These are phyloP conservation scores for Hyles vespertilio DNA, from an alignment of 1,140 invertebrate species.

Conservation along the genomic window DNA sequence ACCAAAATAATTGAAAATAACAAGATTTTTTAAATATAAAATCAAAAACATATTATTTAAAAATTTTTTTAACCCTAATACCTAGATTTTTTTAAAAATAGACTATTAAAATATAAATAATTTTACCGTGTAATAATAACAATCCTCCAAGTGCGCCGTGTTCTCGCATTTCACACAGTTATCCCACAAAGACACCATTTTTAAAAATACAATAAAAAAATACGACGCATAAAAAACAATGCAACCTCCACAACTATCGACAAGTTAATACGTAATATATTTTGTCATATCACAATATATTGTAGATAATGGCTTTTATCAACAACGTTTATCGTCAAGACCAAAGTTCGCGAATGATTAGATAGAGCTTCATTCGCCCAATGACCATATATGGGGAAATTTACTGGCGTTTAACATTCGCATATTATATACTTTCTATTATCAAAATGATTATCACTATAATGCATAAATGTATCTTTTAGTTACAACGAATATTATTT, in stretches of 20 bases:
- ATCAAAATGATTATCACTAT: too few species aligned
- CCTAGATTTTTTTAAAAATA: not conserved
- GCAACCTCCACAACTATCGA: not conserved
- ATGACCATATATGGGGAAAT: slow-evolving; percentile 8
- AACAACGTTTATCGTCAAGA: slow-evolving; percentile 14
- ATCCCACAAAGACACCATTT: slow-evolving; percentile 11
- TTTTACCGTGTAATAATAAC: slow-evolving; percentile 4
- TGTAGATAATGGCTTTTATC: slow-evolving; percentile 13
- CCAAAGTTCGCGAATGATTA: slow-evolving; percentile 19
- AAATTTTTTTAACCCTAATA: too few species aligned
- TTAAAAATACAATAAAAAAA: not conserved
- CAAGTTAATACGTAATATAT: slow-evolving; percentile 1
- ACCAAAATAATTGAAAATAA: too few species aligned
- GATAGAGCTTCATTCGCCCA: slow-evolving; percentile 5
- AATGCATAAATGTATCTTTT: too few species aligned
- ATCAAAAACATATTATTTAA: too few species aligned
- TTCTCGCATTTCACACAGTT: slow-evolving; percentile 4
- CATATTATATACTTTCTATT: too few species aligned
- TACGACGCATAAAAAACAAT: not conserved
- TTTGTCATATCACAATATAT: slow-evolving; percentile 10
- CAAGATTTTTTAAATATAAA: too few species aligned
- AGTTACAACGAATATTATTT: too few species aligned
- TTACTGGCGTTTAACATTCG: too few species aligned
- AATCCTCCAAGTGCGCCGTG: not conserved
- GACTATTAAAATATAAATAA: not conserved